These are phyloP conservation scores for Epinephelus moara DNA, from an alignment of 2,113 vertebrate species.

Conservation along the genomic window DNA sequence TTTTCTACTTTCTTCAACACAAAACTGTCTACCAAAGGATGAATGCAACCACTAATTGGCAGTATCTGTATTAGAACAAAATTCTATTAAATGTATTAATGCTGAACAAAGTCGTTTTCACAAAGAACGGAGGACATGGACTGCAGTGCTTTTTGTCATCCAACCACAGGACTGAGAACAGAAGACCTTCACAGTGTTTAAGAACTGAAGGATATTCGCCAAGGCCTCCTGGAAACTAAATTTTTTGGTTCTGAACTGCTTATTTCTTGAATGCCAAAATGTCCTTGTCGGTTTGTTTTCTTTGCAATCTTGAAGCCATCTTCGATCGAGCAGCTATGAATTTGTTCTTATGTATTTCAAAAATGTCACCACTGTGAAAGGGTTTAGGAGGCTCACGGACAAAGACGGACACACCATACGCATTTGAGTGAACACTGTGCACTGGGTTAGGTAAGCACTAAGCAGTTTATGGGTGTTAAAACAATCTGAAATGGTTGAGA, in stretches of 20 bases:
- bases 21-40: not conserved
- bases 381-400: slow-evolving; percentile 34
- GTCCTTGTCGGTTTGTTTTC: slow-evolving; percentile 56
- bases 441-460: slow-evolving; percentile 64
- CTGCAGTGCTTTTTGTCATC: slow-evolving; percentile 43
- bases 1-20: not conserved
- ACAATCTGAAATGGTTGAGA: slow-evolving; percentile 56
- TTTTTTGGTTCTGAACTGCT: slow-evolving; percentile 35
- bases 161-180: slow-evolving; percentile 22
- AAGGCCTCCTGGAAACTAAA: slow-evolving; percentile 45
- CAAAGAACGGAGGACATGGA: slow-evolving; percentile 53
- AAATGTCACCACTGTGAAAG: slow-evolving; percentile 31
- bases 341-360: not conserved
- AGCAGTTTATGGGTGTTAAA: slow-evolving; percentile 64
- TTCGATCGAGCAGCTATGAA: slow-evolving; percentile 1
- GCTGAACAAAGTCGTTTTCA: slow-evolving; percentile 19
- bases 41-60: not conserved
- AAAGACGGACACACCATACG: slow-evolving; percentile 54
- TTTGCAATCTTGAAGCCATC: slow-evolving; percentile 14
- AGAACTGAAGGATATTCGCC: slow-evolving; percentile 44
- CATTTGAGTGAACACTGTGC: slow-evolving; percentile 47
- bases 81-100: slow-evolving; percentile 16
- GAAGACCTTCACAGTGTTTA: slow-evolving; percentile 47
- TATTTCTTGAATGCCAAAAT: slow-evolving; percentile 32
- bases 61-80: not conserved